Evolutionary conservation across 2,797 vertebrate genomes (phyloP).

Genomic region (Melanotaenia trifasciata): DNA sequence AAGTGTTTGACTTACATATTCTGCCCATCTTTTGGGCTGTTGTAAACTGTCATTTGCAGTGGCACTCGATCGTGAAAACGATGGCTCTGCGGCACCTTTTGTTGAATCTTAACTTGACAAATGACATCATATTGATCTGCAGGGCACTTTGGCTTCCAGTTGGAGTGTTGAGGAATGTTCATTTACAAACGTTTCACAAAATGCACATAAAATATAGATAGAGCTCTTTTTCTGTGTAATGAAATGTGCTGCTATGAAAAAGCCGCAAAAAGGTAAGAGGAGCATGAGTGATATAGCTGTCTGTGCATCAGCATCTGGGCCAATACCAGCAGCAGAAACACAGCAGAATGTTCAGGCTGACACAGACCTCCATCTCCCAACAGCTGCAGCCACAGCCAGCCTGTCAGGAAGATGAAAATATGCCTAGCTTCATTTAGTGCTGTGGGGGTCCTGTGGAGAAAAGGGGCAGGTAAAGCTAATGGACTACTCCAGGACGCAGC

Average conservation of each 20-base stretch:
- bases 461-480: constrained; percentile 82
- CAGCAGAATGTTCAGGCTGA: constrained; percentile 61
- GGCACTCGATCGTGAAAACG: background rate
- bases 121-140: constrained; percentile 6
- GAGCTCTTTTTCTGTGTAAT: constrained; percentile 9
- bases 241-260: constrained; percentile 28
- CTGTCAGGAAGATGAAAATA: constrained; percentile 83
- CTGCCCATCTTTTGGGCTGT: background rate
- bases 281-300: constrained; percentile 51
- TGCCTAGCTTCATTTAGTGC: constrained; percentile 80
- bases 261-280: constrained; percentile 9
- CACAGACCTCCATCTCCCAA: constrained; percentile 71
- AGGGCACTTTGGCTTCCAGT: background rate
- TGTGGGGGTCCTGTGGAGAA: constrained; percentile 76
- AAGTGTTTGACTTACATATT: background rate
- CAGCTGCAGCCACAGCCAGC: constrained; percentile 60
- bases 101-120: constrained; percentile 18
- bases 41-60: background rate
- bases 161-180: background rate
- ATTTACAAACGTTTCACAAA: background rate
- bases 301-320: constrained; percentile 58
- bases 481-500: constrained; percentile 78
- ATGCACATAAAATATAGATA: background rate
- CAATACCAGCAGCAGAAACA: constrained; percentile 42
- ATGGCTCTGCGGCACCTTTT: background rate